Percentiles rank a stretch among this genome's conserved stretches.
These are phyloP conservation scores for Macrophya alboannulata DNA, from an alignment of 2,888 invertebrate species.

Conservation along the genomic window DNA sequence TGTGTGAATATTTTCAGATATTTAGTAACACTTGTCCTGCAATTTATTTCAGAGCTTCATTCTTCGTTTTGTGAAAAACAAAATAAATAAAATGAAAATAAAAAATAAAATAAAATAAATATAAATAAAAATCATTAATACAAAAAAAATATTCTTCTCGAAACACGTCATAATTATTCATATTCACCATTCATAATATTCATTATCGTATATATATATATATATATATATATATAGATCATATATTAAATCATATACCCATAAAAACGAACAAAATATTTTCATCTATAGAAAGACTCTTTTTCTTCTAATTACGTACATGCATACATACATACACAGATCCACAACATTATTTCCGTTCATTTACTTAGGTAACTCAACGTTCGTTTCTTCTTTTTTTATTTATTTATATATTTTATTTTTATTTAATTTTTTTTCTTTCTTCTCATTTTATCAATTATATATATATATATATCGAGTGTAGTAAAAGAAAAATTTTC, in stretches of 20 bases:
- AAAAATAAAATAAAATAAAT: neutral
- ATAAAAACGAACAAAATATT: neutral
- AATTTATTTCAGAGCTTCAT: constrained; percentile 31
- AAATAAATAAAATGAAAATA: neutral
- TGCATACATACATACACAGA: neutral
- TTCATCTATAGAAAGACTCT: neutral
- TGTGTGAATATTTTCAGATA: neutral
- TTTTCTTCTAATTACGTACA: neutral
- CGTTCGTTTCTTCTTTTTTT: neutral
- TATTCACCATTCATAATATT: neutral
- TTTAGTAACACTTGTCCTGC: neutral
- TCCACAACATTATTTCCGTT: neutral
- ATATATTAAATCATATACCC: constrained; percentile 16
- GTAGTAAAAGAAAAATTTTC: neutral
- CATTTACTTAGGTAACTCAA: neutral
- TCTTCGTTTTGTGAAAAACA: constrained; percentile 3
- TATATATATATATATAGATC: constrained; percentile 32
- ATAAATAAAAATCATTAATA: constrained; percentile 10
- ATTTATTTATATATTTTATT: constrained; percentile 14
- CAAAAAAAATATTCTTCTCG: neutral
- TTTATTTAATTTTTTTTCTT: constrained; percentile 23
- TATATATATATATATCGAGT: neutral
- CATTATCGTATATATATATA: constrained; percentile 8
- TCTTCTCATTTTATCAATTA: constrained; percentile 24
- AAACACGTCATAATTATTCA: constrained; percentile 4